Evolutionary conservation across 2,888 invertebrate genomes (phyloP).

Genomic region (Eustalomyia histrio): DNA sequence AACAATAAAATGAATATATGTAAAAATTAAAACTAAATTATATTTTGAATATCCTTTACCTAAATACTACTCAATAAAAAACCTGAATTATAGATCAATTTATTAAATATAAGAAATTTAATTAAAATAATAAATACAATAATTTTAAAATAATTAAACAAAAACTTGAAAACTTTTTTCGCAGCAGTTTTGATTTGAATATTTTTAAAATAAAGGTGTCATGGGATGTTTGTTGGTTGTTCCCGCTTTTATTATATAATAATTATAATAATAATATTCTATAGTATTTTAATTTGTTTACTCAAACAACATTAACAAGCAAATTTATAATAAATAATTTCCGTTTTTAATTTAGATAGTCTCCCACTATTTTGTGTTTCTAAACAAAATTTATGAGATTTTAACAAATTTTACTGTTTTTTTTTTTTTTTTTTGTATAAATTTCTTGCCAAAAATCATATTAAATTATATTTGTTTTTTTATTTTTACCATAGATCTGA

Average conservation of each 20-base stretch:
- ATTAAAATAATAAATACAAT: conserved; percentile 41
- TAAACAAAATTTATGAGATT: conserved; percentile 7
- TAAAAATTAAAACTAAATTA: conserved; percentile 3
- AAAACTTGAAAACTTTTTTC: neutral
- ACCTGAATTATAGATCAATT: conserved; percentile 39
- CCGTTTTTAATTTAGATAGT: conserved; percentile 19
- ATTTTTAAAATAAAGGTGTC: neutral
- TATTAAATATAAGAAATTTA: conserved; percentile 54
- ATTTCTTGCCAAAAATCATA: neutral
- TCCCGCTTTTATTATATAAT: neutral
- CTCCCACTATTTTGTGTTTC: conserved; percentile 20
- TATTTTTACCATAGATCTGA: neutral
- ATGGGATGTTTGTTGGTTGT: neutral
- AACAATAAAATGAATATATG: conserved; percentile 7
- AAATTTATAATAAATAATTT: conserved; percentile 31
- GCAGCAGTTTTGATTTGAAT: neutral
- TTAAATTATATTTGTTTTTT: neutral
- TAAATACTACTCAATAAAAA: conserved; percentile 10
- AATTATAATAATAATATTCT: neutral
- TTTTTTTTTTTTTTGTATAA: conserved; percentile 5
- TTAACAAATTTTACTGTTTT: conserved; percentile 1
- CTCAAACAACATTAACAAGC: neutral
- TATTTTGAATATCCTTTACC: neutral
- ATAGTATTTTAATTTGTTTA: neutral
- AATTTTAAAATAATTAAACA: conserved; percentile 4